Evolutionary conservation across 2,888 invertebrate genomes (phyloP).

Genomic region (Tetrapedia diversipes): DNA sequence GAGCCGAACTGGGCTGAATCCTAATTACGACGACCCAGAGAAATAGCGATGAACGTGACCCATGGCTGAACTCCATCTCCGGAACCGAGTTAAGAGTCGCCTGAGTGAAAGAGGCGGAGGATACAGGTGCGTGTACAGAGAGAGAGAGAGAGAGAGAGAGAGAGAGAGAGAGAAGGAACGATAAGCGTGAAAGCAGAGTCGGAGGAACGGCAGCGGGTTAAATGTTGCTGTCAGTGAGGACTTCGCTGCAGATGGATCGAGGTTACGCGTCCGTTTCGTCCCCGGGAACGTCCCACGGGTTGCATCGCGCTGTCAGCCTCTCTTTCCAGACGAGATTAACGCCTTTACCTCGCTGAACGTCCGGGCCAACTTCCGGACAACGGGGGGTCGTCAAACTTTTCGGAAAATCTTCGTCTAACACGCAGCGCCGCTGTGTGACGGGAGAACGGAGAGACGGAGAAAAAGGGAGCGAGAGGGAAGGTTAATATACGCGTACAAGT

Average conservation of each 20-base stretch:
- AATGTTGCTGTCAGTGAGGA: slow-evolving; percentile 58
- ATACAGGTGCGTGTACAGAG: too few relatives aligned
- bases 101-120: too few relatives aligned
- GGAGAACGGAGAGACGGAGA: background rate
- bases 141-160: background rate
- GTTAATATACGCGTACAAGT: too few relatives aligned
- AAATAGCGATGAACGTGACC: slow-evolving; percentile 68
- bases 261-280: slow-evolving; percentile 54
- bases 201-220: slow-evolving; percentile 52
- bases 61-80: slow-evolving; percentile 51
- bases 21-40: slow-evolving; percentile 70
- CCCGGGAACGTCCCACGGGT: slow-evolving; percentile 49
- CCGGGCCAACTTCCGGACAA: slow-evolving; percentile 32
- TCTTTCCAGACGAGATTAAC: slow-evolving; percentile 61
- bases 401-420: slow-evolving; percentile 35
- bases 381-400: slow-evolving; percentile 53
- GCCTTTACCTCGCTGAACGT: slow-evolving; percentile 38
- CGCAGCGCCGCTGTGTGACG: background rate
- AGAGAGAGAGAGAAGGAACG: background rate
- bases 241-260: slow-evolving; percentile 45
- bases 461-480: too few relatives aligned
- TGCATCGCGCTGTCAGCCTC: slow-evolving; percentile 51
- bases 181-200: background rate
- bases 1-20: slow-evolving; percentile 63
- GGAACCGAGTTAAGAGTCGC: slow-evolving; percentile 55